Evolutionary conservation across 2,113 vertebrate genomes (phyloP), one percentile per base, ranked within the genome.

Genomic region (Salvelinus fontinalis): DNA sequence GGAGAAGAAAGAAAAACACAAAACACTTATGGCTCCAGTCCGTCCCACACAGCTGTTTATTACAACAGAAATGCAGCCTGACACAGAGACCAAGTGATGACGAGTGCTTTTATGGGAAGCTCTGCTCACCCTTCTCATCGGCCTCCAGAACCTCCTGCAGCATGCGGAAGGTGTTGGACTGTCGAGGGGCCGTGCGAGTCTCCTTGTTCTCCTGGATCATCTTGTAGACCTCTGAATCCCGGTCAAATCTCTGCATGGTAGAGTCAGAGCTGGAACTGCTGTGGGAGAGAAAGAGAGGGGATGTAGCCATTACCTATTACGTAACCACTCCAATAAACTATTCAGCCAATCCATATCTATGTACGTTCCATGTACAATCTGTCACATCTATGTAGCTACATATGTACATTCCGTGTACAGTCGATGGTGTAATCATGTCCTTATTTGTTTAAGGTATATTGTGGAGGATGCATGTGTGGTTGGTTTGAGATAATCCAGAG

Each of bases 181-280:
- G 97, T 13, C 96, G 93, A 2, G 97, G 97, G 0, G 93, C 83
- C 0, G 86, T 80, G 44, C 94, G 94, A 0, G 92, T 93, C 90
- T 98, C 96, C 6, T 94, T 95, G 72, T 98, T 98, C 88, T 97
- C 97, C 91, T 97, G 97, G 82, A 97, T 95, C 97, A 98, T 97
- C 93, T 98, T 98, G 89, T 95, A 97, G 1, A 97, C 97, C 79
- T 98, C 96, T 0, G 97, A 99, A 64, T 97, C 95, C 73, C 91
- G 95, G 78, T 96, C 95, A 6, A 95, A 91, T 79, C 82, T 92
- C 78, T 92, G 87, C 94, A 95, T 94, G 84, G 90, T 76, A 8
- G 87, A 85, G 67, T 96, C 97, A 0, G 92, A 92, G 84, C 92
- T 92, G 44, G 79, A 92, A 74, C 88, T 92, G 73, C 84, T 84